Evolutionary conservation across 92 coral and sea anemone genomes (phyloP).

Genomic region (Ricordea florida): DNA sequence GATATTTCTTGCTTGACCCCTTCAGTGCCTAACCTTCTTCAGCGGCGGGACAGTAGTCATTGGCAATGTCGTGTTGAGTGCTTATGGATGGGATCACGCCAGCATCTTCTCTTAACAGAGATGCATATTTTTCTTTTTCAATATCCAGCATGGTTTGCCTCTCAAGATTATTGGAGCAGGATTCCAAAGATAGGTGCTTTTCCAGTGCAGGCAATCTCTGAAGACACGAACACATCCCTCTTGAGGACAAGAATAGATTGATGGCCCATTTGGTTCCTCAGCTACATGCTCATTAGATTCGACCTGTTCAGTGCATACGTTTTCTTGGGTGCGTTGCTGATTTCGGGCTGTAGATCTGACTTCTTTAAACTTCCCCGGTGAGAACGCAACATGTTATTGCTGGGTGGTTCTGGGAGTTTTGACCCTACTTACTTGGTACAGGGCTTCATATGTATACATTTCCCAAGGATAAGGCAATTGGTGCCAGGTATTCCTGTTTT

Average conservation of each 20-base stretch:
- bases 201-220: constrained; percentile 29
- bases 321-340: too few relatives aligned
- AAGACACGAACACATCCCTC: constrained; percentile 57
- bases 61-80: neutral
- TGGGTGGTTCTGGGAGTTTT: too few relatives aligned
- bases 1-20: constrained; percentile 3
- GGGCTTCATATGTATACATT: too few relatives aligned
- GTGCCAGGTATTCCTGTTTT: too few relatives aligned
- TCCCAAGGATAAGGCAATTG: too few relatives aligned
- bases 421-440: too few relatives aligned
- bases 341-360: too few relatives aligned
- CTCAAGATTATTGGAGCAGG: constrained; percentile 18
- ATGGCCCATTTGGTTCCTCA: too few relatives aligned
- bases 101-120: constrained; percentile 44
- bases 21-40: constrained; percentile 42
- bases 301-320: neutral
- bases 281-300: neutral
- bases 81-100: constrained; percentile 37
- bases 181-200: constrained; percentile 43
- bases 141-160: constrained; percentile 42
- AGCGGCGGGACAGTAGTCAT: neutral
- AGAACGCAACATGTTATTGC: too few relatives aligned
- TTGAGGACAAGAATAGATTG: constrained; percentile 49
- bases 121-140: constrained; percentile 48
- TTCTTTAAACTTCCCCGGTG: too few relatives aligned